Evolutionary conservation across 2,113 vertebrate genomes (phyloP).

Genomic region (Crotalus viridis): DNA sequence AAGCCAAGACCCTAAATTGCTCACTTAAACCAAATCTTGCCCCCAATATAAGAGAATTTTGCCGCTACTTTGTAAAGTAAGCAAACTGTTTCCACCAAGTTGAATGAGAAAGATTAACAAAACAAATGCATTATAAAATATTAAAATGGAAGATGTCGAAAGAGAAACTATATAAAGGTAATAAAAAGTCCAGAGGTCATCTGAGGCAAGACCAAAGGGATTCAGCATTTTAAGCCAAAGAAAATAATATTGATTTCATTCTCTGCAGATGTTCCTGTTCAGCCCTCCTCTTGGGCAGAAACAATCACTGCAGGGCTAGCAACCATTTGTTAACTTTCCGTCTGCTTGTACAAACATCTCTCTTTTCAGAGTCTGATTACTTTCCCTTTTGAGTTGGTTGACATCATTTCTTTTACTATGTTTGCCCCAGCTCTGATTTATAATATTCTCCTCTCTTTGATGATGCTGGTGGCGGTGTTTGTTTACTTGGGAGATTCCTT

Average conservation of each 20-base stretch:
- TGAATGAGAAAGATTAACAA: neutral
- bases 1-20: neutral
- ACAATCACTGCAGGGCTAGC: neutral
- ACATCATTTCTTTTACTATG: conserved; percentile 2
- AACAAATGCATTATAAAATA: neutral
- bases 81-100: neutral
- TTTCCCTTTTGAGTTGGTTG: conserved; percentile 6
- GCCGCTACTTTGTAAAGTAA: neutral
- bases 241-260: neutral
- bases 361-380: conserved; percentile 9
- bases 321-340: neutral
- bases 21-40: neutral
- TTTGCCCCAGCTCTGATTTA: neutral
- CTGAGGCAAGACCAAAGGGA: neutral
- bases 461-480: conserved; percentile 21
- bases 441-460: neutral
- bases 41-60: neutral
- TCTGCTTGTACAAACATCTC: neutral
- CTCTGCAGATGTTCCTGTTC: neutral
- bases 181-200: neutral
- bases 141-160: neutral
- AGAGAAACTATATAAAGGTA: neutral
- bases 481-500: neutral
- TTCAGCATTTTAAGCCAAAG: neutral
- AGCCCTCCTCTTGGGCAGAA: neutral